Base-by-base conservation (phyloP, 2,113 vertebrate species). In the Mixornis gularis region DNA sequence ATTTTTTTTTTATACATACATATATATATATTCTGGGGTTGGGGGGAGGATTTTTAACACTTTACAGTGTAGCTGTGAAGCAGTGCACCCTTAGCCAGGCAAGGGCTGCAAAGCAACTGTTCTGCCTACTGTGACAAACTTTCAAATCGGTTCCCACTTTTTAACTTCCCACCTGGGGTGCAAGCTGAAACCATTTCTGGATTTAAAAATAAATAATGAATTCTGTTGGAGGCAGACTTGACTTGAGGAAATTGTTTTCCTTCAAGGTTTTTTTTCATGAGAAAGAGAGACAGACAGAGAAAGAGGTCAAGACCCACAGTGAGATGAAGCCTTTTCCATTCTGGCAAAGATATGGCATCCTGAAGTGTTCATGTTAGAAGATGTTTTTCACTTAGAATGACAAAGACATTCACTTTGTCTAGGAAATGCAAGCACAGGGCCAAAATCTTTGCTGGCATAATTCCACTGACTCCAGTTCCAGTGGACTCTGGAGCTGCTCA, bases 31-130 rank as follows among this genome's bases (percentile, higher is more conserved):
- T 98, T 98, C 94, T 96, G 97, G 98, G 98, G 97, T 72, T 96
- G 96, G 97, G 87, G 97, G 96, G 97, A 97, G 97, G 96, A 97
- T 96, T 98, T 98, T 97, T 98, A 98, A 98, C 97, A 98, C 98
- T 98, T 98, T 98, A 97, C 98, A 98, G 98, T 98, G 96, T 97
- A 97, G 98, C 98, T 98, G 98, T 98, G 97, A 97, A 98, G 97
- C 98, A 97, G 97, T 97, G 97, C 97, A 98, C 97, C 97, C 97
- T 97, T 98, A 98, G 97, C 98, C 96, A 97, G 98, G 96, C 97
- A 96, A 94, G 97, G 98, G 98, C 98, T 99, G 98, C 98, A 99
- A 98, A 99, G 98, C 98, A 96, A 99, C 98, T 98, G 97, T 98
- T 99, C 98, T 98, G 98, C 98, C 98, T 98, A 98, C 98, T 99